phyloP scores from a whole-genome alignment of 2,113 vertebrate species.

The Mionectes macconnelli region DNA sequence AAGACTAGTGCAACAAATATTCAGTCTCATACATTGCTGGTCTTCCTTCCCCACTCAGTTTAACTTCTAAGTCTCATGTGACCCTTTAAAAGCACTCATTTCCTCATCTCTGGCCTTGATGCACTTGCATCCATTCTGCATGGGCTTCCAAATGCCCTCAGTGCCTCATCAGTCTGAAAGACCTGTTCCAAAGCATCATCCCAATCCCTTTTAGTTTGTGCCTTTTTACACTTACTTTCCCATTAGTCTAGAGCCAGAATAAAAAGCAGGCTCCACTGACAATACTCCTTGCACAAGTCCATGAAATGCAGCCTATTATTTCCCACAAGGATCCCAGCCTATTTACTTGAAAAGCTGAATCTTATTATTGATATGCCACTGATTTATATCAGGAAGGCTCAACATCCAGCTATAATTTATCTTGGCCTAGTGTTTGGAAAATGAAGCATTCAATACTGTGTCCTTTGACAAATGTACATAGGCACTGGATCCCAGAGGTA shows the following conservation, averaged over 20 bases:
- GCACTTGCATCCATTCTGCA: neutral
- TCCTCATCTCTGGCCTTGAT: neutral
- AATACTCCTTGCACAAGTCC: neutral
- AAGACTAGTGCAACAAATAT: neutral
- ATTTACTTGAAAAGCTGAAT: constrained; percentile 56
- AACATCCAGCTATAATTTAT: constrained; percentile 70
- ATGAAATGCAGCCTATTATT: constrained; percentile 26
- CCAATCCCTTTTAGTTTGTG: neutral
- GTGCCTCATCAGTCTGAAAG: neutral
- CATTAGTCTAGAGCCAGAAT: neutral
- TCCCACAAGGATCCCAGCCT: constrained; percentile 42
- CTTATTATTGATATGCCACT: constrained; percentile 70
- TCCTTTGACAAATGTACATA: constrained; percentile 66
- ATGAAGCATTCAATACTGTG: constrained; percentile 70
- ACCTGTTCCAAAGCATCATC: neutral
- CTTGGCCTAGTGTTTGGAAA: constrained; percentile 68
- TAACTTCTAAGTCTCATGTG: neutral
- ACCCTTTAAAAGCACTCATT: neutral
- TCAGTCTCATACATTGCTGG: neutral
- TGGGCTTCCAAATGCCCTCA: neutral
- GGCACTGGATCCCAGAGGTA: constrained; percentile 67
- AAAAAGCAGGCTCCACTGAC: neutral
- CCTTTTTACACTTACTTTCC: constrained; percentile 6
- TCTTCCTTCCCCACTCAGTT: neutral
- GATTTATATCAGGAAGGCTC: constrained; percentile 69